These are phyloP conservation scores for Morpho deidamia DNA, from an alignment of 2,888 invertebrate genomes.

Conservation along the genomic window DNA sequence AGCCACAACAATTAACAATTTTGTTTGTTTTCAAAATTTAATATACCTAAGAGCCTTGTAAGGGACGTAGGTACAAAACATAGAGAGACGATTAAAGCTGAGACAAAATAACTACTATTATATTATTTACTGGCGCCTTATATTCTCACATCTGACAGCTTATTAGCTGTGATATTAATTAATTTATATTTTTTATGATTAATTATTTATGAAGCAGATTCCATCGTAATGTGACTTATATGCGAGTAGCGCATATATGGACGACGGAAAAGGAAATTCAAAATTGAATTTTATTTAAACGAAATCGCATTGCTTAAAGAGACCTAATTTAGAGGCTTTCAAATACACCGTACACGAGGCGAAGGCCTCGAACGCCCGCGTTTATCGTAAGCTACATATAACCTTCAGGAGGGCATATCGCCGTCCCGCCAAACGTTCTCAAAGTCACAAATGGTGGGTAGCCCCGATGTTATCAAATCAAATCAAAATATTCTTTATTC, in stretches of 20 bases:
- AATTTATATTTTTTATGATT: no score
- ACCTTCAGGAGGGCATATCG: constrained; percentile 45
- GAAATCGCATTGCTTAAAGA: constrained; percentile 53
- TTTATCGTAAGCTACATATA: constrained; percentile 31
- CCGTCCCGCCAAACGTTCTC: constrained; percentile 69
- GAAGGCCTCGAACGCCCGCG: constrained; percentile 51
- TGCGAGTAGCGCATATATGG: not conserved
- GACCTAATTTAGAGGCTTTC: constrained; percentile 73
- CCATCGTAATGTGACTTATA: not conserved
- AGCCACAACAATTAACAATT: no score
- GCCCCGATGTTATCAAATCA: constrained; percentile 73
- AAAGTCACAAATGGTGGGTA: constrained; percentile 71
- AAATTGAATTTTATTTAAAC: constrained; percentile 17
- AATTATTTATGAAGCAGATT: not conserved
- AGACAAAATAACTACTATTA: no score
- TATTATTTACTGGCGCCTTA: no score
- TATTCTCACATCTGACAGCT: no score
- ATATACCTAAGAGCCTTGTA: no score
- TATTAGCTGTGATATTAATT: no score
- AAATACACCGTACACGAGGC: constrained; percentile 55
- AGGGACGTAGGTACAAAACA: no score
- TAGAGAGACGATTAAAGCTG: no score
- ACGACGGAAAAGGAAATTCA: constrained; percentile 6
- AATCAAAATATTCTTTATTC: no score
- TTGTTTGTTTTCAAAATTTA: no score